phyloP scores from a whole-genome alignment of 1,140 invertebrate species.

The Anastrepha obliqua region DNA sequence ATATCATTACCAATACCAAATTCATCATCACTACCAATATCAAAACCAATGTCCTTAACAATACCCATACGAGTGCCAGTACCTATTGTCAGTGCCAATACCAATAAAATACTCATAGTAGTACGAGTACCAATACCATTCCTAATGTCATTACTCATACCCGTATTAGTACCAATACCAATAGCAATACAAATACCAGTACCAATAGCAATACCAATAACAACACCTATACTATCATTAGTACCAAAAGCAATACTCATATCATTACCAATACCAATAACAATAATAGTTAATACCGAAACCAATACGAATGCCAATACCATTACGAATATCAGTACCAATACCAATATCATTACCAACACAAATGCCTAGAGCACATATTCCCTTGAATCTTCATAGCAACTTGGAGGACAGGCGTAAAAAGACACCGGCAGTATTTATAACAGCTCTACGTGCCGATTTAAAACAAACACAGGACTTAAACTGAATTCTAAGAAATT shows the following conservation, averaged over 20 bases:
- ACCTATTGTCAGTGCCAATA: neutral
- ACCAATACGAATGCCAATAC: neutral
- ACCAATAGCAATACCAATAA: neutral
- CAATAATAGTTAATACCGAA: neutral
- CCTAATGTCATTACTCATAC: neutral
- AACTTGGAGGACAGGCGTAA: too few species aligned
- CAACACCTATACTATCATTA: neutral
- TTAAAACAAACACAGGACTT: too few species aligned
- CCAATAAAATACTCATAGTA: neutral
- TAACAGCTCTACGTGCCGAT: too few species aligned
- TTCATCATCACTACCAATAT: neutral
- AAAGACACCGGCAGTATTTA: too few species aligned
- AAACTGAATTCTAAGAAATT: too few species aligned
- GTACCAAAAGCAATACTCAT: neutral
- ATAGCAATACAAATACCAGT: neutral
- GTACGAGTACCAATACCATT: neutral
- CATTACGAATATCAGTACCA: neutral
- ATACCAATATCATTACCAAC: neutral
- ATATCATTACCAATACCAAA: neutral
- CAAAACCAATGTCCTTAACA: constrained; percentile 5
- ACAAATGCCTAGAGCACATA: too few species aligned
- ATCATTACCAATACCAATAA: neutral
- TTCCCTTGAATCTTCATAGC: too few species aligned
- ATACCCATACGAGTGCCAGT: neutral
- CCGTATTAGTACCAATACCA: neutral